Conservation (phyloP, 1,140 invertebrate genomes). For the Panonychus citri region DNA sequence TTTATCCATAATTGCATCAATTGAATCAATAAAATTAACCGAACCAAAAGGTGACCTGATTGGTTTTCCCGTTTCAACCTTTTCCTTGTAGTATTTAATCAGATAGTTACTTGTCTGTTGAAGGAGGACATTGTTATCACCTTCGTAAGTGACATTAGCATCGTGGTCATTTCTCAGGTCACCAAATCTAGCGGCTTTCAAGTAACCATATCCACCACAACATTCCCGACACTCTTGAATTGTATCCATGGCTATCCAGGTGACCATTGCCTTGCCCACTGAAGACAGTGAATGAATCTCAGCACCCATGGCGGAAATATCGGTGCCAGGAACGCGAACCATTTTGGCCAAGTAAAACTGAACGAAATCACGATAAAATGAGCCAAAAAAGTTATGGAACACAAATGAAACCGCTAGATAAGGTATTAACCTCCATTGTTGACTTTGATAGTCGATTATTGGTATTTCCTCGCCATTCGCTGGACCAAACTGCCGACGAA, state of each 20-base stretch:
- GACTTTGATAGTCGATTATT: constrained; percentile 66
- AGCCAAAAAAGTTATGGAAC: constrained; percentile 43
- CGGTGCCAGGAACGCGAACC: constrained; percentile 20
- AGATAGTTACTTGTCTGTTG: constrained; percentile 85
- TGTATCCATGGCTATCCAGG: constrained; percentile 55
- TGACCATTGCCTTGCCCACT: constrained; percentile 55
- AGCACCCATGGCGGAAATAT: constrained; percentile 33
- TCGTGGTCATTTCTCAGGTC: constrained; percentile 66
- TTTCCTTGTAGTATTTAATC: constrained; percentile 28
- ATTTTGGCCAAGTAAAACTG: constrained; percentile 29
- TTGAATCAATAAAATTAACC: constrained; percentile 32
- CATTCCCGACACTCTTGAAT: constrained; percentile 75
- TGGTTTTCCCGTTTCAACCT: neutral
- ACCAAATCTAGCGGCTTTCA: constrained; percentile 44
- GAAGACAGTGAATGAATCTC: constrained; percentile 82
- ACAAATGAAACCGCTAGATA: constrained; percentile 58
- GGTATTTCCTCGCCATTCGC: constrained; percentile 36
- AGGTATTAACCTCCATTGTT: constrained; percentile 78
- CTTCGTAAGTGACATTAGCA: constrained; percentile 79
- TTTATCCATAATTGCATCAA: constrained; percentile 18
- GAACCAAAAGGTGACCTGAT: constrained; percentile 34
- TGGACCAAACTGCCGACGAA: constrained; percentile 66
- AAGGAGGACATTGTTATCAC: constrained; percentile 80
- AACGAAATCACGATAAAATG: constrained; percentile 24
- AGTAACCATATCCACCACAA: constrained; percentile 48